A percentile compares a stretch with the other conserved stretches of the same genome.
phyloP scores from a whole-genome alignment of 2,888 invertebrate genomes.

The Eurytoma adleriae region DNA sequence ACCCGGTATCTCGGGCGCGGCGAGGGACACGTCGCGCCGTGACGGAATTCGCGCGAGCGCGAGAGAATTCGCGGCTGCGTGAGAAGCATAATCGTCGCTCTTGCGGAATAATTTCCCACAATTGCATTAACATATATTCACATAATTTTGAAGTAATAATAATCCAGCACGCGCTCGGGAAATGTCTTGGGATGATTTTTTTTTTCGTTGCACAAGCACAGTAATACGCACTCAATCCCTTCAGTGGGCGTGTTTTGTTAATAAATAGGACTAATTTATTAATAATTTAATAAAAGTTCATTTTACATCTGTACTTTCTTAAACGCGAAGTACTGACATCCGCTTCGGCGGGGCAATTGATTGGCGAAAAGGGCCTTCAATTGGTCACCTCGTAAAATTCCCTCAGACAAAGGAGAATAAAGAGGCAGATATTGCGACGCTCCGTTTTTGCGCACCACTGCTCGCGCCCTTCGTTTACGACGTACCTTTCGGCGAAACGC shows the following conservation, averaged over 20 bases:
- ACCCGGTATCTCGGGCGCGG: slow-evolving; percentile 25
- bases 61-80: not conserved
- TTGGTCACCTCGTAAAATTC: slow-evolving; percentile 32
- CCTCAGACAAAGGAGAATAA: slow-evolving; percentile 68
- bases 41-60: not conserved
- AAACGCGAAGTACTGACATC: no score
- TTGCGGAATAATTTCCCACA: slow-evolving; percentile 34
- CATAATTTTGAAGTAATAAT: slow-evolving; percentile 49
- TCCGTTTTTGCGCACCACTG: slow-evolving; percentile 10
- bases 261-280: no score
- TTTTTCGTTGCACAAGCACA: not conserved
- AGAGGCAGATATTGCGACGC: slow-evolving; percentile 61
- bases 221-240: no score
- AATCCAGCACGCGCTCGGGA: not conserved
- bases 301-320: no score
- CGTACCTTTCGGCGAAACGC: not conserved
- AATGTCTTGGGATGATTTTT: slow-evolving; percentile 22
- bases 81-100: slow-evolving; percentile 45
- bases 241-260: no score
- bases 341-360: slow-evolving; percentile 6
- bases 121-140: slow-evolving; percentile 46
- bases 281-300: no score
- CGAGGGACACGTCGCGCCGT: not conserved
- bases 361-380: slow-evolving; percentile 43
- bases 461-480: not conserved